A percentile compares a stretch with the other conserved stretches of the same genome.
Conservation (phyloP, 2,113 vertebrate genomes). For the Erinaceus europaeus region DNA sequence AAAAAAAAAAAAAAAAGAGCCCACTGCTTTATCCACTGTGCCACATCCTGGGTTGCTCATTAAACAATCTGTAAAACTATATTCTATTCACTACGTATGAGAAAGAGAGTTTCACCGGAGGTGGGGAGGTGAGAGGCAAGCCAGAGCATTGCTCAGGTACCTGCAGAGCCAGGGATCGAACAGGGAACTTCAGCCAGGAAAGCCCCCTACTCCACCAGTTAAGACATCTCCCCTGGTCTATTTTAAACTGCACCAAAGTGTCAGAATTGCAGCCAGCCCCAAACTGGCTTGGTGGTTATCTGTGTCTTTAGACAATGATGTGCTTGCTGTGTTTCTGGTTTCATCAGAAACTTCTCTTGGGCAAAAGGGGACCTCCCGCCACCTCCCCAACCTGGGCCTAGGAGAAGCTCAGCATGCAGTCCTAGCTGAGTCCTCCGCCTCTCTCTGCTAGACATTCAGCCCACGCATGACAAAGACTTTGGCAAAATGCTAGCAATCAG, state of each 20-base stretch:
- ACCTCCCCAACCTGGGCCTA: not conserved
- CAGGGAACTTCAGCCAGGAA: too few relatives aligned
- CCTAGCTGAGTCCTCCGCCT: not conserved
- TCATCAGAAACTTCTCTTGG: not conserved
- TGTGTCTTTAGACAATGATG: not conserved
- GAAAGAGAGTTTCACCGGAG: too few relatives aligned
- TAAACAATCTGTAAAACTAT: too few relatives aligned
- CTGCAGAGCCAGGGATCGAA: too few relatives aligned
- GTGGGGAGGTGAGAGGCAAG: too few relatives aligned
- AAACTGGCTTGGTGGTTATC: not conserved
- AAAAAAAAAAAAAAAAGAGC: too few relatives aligned
- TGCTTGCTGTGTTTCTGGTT: not conserved
- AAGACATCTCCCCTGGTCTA: too few relatives aligned
- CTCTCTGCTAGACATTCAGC: slow-evolving; percentile 50
- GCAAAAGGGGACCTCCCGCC: not conserved
- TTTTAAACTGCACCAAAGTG: not conserved
- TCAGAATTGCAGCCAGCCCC: not conserved
- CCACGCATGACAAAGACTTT: slow-evolving; percentile 45
- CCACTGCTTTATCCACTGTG: too few relatives aligned
- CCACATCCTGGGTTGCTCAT: too few relatives aligned
- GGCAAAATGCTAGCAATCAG: slow-evolving; percentile 73
- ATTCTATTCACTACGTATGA: too few relatives aligned
- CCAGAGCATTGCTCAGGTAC: too few relatives aligned
- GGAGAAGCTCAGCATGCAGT: not conserved
- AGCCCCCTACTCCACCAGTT: too few relatives aligned